A percentile compares a stretch with the other conserved stretches of the same genome.
Conservation (phyloP, 2,113 vertebrate genomes). For the Columba janthina region DNA sequence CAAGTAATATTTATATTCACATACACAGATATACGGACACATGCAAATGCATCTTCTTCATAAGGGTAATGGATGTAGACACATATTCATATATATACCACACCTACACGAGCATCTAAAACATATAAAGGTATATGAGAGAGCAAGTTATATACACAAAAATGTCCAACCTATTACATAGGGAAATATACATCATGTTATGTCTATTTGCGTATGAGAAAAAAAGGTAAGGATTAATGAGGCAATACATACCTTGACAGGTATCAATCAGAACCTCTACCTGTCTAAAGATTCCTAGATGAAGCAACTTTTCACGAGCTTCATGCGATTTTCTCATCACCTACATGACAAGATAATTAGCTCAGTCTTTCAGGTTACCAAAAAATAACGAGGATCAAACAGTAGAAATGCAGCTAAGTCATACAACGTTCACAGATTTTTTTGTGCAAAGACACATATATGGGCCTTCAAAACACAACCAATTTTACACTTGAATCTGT, state of each 20-base stretch:
- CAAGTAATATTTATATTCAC: neutral
- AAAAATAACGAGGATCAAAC: neutral
- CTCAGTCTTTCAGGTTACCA: neutral
- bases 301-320: slow-evolving; percentile 89
- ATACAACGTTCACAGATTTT: neutral
- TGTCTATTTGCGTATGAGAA: neutral
- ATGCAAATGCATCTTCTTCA: neutral
- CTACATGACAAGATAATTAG: slow-evolving; percentile 58
- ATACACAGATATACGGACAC: neutral
- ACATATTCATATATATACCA: neutral
- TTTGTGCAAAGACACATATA: neutral
- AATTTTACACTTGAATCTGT: neutral
- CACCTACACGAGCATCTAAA: rapidly evolving
- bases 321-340: slow-evolving; percentile 93
- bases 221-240: neutral
- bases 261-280: slow-evolving; percentile 96
- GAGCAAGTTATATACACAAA: neutral
- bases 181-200: neutral
- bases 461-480: neutral
- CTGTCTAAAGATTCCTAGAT: slow-evolving; percentile 91
- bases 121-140: neutral
- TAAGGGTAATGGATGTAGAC: neutral
- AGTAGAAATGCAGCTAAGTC: neutral
- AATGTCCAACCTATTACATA: neutral
- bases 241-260: slow-evolving; percentile 80